Evolutionary conservation across 2,797 vertebrate genomes (phyloP), one percentile per base, ranked within the genome.

Genomic region (Amblyopsis hoosieri): DNA sequence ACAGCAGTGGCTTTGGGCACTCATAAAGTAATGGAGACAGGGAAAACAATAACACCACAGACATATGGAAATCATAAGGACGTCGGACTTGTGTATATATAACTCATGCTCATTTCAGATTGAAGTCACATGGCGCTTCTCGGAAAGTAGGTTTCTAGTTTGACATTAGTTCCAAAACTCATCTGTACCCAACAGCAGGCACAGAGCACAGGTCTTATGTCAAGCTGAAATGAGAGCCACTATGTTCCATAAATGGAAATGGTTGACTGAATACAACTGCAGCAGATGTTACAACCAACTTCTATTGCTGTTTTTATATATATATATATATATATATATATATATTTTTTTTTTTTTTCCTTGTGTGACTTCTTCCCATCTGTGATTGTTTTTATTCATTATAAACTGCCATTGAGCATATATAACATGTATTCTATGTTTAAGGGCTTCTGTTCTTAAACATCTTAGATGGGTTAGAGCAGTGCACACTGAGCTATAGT

Each of bases 1-100:
- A 55, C 9, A 66, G 68, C 42, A 2, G 66, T 64, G 74, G 69
- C 75, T 80, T 71, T 52, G 67, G 82, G 71, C 62, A 79, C 71
- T 79, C 77, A 72, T 85, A 80, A 84, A 85, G 86, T 87, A 90
- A 89, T 83, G 80, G 77, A 80, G 76, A 82, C 71, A 79, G 82
- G 82, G 83, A 86, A 89, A 90, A 89, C 85, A 88, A 89, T 78
- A 89, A 88, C 83, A 87, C 74, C 64, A 69, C 67, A 80, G 70
- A 64, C 92, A 93, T 91, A 90, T 93, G 92, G 91, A 92, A 93
- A 88, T 84, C 90, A 91, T 93, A 91, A 92, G 57, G 69, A 67
- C 19, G 65, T 46, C 57, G 71, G 82, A 70, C 85, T 82, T 47
- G 76, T 88, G 88, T 76, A 77, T 80, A 77, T 80, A 86, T 80